Conservation (phyloP, 2,888 invertebrate species). For the Eristalinus sepulchralis region DNA sequence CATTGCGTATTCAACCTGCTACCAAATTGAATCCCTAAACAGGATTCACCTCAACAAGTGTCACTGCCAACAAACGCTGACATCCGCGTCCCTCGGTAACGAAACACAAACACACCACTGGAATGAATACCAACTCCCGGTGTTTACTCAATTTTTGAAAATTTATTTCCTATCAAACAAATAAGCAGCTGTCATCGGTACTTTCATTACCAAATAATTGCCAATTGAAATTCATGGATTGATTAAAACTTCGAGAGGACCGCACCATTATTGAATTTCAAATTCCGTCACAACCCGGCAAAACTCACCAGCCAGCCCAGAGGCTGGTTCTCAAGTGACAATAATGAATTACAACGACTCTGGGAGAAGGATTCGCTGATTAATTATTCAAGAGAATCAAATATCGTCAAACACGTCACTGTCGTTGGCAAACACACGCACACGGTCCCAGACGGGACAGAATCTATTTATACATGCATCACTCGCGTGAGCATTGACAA, state of each 20-base stretch:
- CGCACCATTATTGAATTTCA: constrained; percentile 51
- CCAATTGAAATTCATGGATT: constrained; percentile 63
- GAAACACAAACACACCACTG: not conserved
- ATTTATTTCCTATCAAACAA: constrained; percentile 28
- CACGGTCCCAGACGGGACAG: constrained; percentile 10
- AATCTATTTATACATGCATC: constrained; percentile 46
- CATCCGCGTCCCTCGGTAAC: not conserved
- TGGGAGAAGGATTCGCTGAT: constrained; percentile 56
- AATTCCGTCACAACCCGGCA: constrained; percentile 18
- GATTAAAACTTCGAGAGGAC: constrained; percentile 60
- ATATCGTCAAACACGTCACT: constrained; percentile 69
- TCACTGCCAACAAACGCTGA: not conserved
- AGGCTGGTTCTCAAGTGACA: constrained; percentile 47
- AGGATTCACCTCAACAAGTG: not conserved
- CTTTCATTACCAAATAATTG: constrained; percentile 56
- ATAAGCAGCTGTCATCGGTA: constrained; percentile 53
- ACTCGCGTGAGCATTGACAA: constrained; percentile 48
- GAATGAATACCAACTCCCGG: not conserved
- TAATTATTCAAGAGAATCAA: constrained; percentile 70
- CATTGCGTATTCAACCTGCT: not conserved
- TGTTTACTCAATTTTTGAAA: constrained; percentile 2
- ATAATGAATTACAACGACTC: constrained; percentile 33
- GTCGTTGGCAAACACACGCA: constrained; percentile 15
- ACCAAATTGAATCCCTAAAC: not conserved
- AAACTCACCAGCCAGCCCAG: not conserved